Evolutionary conservation across 1,140 invertebrate species (phyloP).

Genomic region (Ceratina japonica): DNA sequence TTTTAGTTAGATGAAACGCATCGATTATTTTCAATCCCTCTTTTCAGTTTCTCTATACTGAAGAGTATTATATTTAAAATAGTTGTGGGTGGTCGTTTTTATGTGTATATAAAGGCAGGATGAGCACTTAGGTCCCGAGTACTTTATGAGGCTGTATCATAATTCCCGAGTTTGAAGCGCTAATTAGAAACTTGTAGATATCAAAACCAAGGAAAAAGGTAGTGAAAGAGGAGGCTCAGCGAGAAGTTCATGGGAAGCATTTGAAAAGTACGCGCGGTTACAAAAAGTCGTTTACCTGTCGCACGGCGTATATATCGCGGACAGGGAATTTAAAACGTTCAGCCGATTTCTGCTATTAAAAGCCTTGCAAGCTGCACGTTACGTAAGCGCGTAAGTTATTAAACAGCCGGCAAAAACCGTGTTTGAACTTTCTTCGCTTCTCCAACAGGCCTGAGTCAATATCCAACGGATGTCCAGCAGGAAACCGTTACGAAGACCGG

Average conservation of each 20-base stretch:
- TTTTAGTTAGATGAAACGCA: too few relatives aligned
- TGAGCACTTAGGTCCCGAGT: too few relatives aligned
- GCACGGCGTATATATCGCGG: neutral
- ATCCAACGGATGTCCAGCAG: conserved; percentile 23
- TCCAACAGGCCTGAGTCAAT: conserved; percentile 13
- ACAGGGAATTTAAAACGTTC: conserved; percentile 26
- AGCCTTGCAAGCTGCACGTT: conserved; percentile 41
- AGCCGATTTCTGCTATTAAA: conserved; percentile 28
- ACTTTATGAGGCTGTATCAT: neutral
- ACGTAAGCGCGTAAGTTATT: conserved; percentile 29
- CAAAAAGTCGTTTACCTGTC: conserved; percentile 15
- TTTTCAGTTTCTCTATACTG: too few relatives aligned
- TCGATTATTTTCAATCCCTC: too few relatives aligned
- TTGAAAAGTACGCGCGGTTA: neutral
- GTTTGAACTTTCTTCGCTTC: conserved; percentile 27
- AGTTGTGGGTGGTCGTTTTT: too few relatives aligned
- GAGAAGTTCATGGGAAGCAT: neutral
- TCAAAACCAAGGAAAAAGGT: neutral
- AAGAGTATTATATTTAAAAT: too few relatives aligned
- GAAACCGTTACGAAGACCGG: conserved; percentile 29
- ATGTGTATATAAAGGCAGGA: too few relatives aligned
- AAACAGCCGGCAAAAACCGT: conserved; percentile 33
- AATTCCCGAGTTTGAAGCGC: conserved; percentile 1
- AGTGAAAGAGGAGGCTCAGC: neutral
- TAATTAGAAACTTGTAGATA: conserved; percentile 7